A percentile compares a stretch with the other conserved stretches of the same genome.
Evolutionary conservation across 2,888 invertebrate genomes (phyloP).

Genomic region (Conops quadrifasciatus): DNA sequence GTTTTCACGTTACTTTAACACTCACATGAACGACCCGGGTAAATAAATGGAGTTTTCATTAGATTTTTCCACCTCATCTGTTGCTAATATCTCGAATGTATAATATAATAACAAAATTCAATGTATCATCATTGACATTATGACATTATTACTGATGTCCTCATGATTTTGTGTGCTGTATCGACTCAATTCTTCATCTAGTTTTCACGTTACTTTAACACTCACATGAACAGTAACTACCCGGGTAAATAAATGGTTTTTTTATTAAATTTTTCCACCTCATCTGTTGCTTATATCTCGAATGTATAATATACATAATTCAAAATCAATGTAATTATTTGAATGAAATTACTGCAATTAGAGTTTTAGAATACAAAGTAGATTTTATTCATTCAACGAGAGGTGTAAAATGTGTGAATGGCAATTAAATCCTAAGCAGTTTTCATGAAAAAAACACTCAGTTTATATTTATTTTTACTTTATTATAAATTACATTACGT

Average conservation of each 20-base stretch:
- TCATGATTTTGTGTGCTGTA: no score
- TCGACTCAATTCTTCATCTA: no score
- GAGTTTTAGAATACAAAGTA: not conserved
- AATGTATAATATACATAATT: not conserved
- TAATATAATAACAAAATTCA: no score
- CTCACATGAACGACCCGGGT: not conserved
- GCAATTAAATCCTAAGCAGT: not conserved
- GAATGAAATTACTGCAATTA: not conserved
- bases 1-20: no score
- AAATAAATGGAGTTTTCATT: no score
- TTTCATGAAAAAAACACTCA: slow-evolving; percentile 1
- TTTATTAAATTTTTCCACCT: not conserved
- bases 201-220: not conserved
- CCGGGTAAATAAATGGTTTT: not conserved
- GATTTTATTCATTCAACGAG: not conserved
- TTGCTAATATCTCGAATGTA: not conserved
- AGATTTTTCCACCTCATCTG: no score
- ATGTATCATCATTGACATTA: no score
- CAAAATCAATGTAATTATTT: not conserved
- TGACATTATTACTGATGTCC: no score
- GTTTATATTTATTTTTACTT: not conserved
- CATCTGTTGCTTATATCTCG: not conserved
- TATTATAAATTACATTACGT: not conserved
- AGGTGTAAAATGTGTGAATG: not conserved
- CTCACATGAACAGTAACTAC: not conserved